These are phyloP conservation scores for Regulus satrapa DNA, from an alignment of 2,113 vertebrate species.

Conservation along the genomic window DNA sequence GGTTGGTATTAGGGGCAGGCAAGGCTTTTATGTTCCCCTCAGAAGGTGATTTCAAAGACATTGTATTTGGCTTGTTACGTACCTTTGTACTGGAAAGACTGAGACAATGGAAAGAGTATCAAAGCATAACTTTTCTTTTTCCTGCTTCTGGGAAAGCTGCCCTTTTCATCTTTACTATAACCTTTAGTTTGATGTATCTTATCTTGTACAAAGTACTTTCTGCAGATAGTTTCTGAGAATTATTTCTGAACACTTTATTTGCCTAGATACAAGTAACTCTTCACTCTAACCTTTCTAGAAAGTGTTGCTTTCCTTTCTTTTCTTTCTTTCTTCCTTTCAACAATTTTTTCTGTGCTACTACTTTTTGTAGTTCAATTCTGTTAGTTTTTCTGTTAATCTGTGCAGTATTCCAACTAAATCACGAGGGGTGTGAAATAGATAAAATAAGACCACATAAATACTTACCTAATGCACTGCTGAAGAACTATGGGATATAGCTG, in stretches of 20 bases:
- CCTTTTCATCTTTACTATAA: background rate
- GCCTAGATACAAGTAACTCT: background rate
- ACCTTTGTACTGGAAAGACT: background rate
- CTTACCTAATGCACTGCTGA: background rate
- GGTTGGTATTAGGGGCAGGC: background rate
- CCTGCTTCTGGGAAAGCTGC: background rate
- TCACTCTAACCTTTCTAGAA: constrained; percentile 9
- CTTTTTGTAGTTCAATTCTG: background rate
- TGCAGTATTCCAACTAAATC: background rate
- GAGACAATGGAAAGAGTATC: background rate
- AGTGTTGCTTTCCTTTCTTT: background rate
- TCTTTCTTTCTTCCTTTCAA: background rate
- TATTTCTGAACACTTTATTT: background rate
- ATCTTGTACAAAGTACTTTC: background rate
- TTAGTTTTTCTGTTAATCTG: background rate
- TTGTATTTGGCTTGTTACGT: background rate
- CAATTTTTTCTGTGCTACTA: background rate
- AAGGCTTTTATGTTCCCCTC: background rate
- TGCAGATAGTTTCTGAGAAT: background rate
- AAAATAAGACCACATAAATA: background rate
- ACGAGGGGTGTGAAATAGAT: background rate
- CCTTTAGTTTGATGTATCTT: constrained; percentile 4
- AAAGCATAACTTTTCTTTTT: background rate
- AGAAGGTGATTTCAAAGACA: constrained; percentile 3
- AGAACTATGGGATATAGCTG: background rate